Conservation (phyloP, 2,888 invertebrate species). For the Rhingia rostrata region DNA sequence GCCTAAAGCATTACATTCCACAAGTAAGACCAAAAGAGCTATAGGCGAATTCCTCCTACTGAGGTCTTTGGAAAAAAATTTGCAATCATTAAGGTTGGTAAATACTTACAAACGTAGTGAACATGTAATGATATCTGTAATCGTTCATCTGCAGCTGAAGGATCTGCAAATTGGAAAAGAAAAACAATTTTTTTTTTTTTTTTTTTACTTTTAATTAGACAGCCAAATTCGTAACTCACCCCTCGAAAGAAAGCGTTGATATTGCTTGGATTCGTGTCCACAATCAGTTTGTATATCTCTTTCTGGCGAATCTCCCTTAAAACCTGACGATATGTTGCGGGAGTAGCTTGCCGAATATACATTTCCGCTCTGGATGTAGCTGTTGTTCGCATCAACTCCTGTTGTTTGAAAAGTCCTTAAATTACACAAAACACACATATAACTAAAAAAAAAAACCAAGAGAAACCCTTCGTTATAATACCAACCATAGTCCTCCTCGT, state of each 20-base stretch:
- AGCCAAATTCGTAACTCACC: slow-evolving; percentile 85
- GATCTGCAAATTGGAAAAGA: slow-evolving; percentile 86
- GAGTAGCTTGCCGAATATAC: slow-evolving; percentile 90
- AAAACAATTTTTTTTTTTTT: not conserved
- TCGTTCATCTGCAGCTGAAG: slow-evolving; percentile 97
- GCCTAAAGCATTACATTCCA: too few relatives aligned
- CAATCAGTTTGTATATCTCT: slow-evolving; percentile 92
- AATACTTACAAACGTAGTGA: slow-evolving; percentile 95
- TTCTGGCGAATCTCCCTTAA: slow-evolving; percentile 89
- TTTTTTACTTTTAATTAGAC: not conserved
- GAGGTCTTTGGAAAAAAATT: too few relatives aligned
- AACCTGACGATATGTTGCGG: slow-evolving; percentile 87
- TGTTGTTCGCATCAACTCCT: slow-evolving; percentile 90
- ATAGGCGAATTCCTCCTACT: too few relatives aligned
- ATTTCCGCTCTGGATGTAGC: slow-evolving; percentile 87
- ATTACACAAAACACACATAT: slow-evolving; percentile 76
- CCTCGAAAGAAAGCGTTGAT: slow-evolving; percentile 93
- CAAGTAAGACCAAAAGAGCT: too few relatives aligned
- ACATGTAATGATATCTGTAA: slow-evolving; percentile 96
- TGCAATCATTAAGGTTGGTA: not conserved
- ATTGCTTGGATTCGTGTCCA: slow-evolving; percentile 92
- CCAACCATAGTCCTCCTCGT: slow-evolving; percentile 95
- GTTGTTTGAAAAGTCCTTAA: slow-evolving; percentile 91
- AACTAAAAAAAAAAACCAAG: not conserved
- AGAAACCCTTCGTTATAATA: too few relatives aligned